Evolutionary conservation across 2,888 invertebrate genomes (phyloP).

Genomic region (Caenorhabditis sulstoni): DNA sequence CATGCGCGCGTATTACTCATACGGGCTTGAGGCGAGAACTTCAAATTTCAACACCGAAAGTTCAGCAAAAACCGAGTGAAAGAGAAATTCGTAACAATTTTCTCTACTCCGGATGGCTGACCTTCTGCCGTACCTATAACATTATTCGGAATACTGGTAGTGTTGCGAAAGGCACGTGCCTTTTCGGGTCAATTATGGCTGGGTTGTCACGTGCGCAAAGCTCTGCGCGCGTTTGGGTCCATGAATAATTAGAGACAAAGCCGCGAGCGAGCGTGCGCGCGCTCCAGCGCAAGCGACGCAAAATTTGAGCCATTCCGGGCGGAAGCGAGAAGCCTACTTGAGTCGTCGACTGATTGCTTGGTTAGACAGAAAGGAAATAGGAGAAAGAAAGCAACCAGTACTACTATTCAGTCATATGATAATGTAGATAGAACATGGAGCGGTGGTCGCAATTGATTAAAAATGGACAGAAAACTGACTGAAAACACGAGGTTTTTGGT

Average conservation of each 20-base stretch:
- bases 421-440: not conserved
- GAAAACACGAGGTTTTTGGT: slow-evolving; percentile 31
- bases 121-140: slow-evolving; percentile 44
- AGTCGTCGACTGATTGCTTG: slow-evolving; percentile 28
- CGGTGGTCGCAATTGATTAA: slow-evolving; percentile 32
- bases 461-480: slow-evolving; percentile 19
- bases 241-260: slow-evolving; percentile 46
- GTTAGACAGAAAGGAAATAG: not conserved
- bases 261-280: slow-evolving; percentile 4
- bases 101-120: slow-evolving; percentile 38
- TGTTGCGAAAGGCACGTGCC: slow-evolving; percentile 46
- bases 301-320: slow-evolving; percentile 31
- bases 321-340: slow-evolving; percentile 9
- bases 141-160: slow-evolving; percentile 37
- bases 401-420: slow-evolving; percentile 14
- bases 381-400: slow-evolving; percentile 4
- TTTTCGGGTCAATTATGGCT: slow-evolving; percentile 34
- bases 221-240: slow-evolving; percentile 28
- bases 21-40: no score
- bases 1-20: slow-evolving; percentile 15
- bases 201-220: slow-evolving; percentile 34
- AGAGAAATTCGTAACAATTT: not conserved
- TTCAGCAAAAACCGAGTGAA: slow-evolving; percentile 3
- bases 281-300: slow-evolving; percentile 11
- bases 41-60: not conserved